These are phyloP conservation scores for Invenusta paracnida DNA, from an alignment of 2,888 invertebrate genomes.

Conservation along the genomic window DNA sequence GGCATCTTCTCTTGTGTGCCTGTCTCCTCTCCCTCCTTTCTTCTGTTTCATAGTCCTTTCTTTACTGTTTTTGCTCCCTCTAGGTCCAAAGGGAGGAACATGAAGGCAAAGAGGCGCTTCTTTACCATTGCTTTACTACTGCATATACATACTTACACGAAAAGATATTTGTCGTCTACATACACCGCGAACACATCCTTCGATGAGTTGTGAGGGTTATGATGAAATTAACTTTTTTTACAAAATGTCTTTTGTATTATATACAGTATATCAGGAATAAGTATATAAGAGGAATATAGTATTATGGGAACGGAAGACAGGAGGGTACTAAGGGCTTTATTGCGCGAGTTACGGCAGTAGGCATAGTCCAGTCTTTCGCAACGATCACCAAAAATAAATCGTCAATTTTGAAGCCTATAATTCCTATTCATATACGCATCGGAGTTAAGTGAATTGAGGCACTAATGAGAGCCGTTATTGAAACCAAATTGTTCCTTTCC, in stretches of 20 bases:
- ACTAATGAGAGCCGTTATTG: conserved; percentile 10
- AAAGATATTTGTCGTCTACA: background rate
- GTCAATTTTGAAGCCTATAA: no score
- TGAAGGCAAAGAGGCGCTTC: background rate
- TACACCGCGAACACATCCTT: background rate
- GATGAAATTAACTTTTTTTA: conserved; percentile 22
- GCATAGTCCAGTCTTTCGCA: no score
- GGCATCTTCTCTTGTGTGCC: background rate
- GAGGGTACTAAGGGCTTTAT: no score
- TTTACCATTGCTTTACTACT: background rate
- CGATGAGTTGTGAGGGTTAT: conserved; percentile 6
- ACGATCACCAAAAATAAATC: no score
- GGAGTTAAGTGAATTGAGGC: background rate
- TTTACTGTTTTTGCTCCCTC: background rate
- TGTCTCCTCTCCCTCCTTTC: background rate
- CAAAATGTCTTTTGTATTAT: conserved; percentile 23
- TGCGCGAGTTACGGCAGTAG: no score
- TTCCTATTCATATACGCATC: no score
- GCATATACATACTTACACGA: no score
- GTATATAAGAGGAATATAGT: no score
- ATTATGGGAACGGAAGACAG: no score
- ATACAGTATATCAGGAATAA: no score
- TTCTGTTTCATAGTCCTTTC: no score
- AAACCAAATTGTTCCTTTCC: background rate
- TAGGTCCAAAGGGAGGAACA: conserved; percentile 20